Base-by-base conservation (phyloP, 1,140 invertebrate genomes). In the Drosophila nasuta region DNA sequence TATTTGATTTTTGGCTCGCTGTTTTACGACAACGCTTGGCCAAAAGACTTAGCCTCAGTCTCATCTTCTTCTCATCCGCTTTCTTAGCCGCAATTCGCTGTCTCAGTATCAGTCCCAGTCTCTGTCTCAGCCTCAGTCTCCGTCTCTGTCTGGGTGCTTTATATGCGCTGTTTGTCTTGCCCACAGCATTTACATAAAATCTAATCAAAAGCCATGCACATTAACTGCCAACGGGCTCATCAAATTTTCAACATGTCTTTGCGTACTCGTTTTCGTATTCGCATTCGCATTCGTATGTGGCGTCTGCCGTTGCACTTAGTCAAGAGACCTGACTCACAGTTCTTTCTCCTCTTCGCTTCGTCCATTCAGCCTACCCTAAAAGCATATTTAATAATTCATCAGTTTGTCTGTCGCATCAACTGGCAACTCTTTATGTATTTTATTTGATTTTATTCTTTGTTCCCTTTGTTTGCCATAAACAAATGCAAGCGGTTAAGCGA, bases 101-200 rank as follows among this genome's bases (percentile, higher is more conserved):
- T 33, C 30, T 17, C 41, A 28, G 5, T 33, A 6, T 17, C 41
- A 28, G 8, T 11, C 7, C 3, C 60, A 20, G 13, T 25, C 46
- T 10, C 11, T 8, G 3, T 48, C 51, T 41, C 8, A 1, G 11
- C 30, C 10, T 25, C 3, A 17, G 48, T 48, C 48, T 49, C 33
- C n/a, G 56, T 62, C 46, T 76, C 76, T 59, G 4, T 54, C 52
- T 65, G 66, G 56, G 30, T 76, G 65, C 48, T 79, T 75, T 72
- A 79, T 67, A 72, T 72, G 63, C 67, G 51, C 28, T 70, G 52
- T 68, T 62, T 59, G 54, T 77, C 52, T 74, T 75, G 60, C 63
- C 52, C 77, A 63, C 64, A 89, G 80, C 82, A 88, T 89, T 89
- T 89, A 83, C 85, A 81, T 88, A 81, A 88, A 83, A 88, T 89